phyloP scores from a whole-genome alignment of 2,888 invertebrate genomes.

The Portevinia maculata region DNA sequence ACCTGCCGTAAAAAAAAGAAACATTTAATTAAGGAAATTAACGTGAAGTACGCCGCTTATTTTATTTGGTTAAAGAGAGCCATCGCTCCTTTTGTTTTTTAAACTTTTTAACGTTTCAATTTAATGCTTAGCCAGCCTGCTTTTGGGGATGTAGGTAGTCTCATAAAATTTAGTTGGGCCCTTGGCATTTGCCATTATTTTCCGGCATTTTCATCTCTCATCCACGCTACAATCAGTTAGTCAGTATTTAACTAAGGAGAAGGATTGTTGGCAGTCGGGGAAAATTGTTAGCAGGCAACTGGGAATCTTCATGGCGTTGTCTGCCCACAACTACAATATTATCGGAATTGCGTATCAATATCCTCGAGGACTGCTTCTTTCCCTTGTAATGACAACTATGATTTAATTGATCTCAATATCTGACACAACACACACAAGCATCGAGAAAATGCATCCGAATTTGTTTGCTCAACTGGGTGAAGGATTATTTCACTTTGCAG shows the following conservation, averaged over 20 bases:
- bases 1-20: not conserved
- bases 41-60: not conserved
- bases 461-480: constrained; percentile 34
- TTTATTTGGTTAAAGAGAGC: not conserved
- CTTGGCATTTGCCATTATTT: constrained; percentile 32
- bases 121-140: constrained; percentile 7
- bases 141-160: not conserved
- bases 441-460: constrained; percentile 21
- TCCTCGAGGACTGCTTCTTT: not conserved
- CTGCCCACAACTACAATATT: too few species aligned
- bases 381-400: constrained; percentile 19
- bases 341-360: too few species aligned
- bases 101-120: constrained; percentile 5
- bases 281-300: too few species aligned
- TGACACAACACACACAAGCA: not conserved
- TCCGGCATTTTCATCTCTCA: constrained; percentile 3
- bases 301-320: too few species aligned
- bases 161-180: constrained; percentile 25
- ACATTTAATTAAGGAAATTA: constrained; percentile 1
- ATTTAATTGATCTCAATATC: constrained; percentile 27
- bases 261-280: constrained; percentile 6
- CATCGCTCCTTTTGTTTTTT: not conserved
- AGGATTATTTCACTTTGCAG: constrained; percentile 7
- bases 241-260: constrained; percentile 20
- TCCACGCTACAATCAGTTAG: constrained; percentile 1